Evolutionary conservation across 2,797 vertebrate genomes (phyloP), one percentile per base, ranked within the genome.

Genomic region (Amphiprion clarkii): DNA sequence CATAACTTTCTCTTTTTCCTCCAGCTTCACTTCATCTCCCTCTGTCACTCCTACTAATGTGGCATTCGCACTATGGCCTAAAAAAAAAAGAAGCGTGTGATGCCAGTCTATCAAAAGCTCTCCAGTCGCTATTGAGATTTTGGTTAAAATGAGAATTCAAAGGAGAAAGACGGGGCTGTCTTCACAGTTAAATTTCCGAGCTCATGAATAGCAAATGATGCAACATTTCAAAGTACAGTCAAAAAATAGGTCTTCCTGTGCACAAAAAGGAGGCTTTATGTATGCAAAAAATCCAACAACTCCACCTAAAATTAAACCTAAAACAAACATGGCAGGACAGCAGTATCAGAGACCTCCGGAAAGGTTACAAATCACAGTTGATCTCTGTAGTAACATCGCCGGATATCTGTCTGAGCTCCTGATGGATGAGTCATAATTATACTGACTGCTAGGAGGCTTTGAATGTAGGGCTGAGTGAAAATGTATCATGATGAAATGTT

Each of bases 11-110:
- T 70, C 59, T 46, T 54, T 67, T 69, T 60, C 70, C 33, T 57
- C 52, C 46, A 62, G 67, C 78, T 69, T 74, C 74, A 83, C 76
- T 87, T 79, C 64, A 91, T 82, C 81, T 78, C 54, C 56, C n/a
- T 70, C 79, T 31, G 76, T 78, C 82, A 75, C 52, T 78, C 78
- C 60, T 5, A 10, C 64, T 69, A 68, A 88, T 76, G 67, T 49
- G 4, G 67, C 23, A 40, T 69, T 81, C 71, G 49, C 23, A 40
- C 65, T 44, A 4, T 0, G 19, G 70, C 59, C 31, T 36, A 16
- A 21, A 67, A 69, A 27, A 48, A 68, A n/a, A 40, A 56, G 29
- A 1, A 11, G 29, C 1, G 27, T 1, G 17, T 53, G 56, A 36
- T 54, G 69, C 79, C 78, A 68, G 58, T 86, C 78, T 71, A 46